Base-by-base conservation (phyloP, 2,113 vertebrate genomes). In the western clawed frog (Xenopus tropicalis) region DNA sequence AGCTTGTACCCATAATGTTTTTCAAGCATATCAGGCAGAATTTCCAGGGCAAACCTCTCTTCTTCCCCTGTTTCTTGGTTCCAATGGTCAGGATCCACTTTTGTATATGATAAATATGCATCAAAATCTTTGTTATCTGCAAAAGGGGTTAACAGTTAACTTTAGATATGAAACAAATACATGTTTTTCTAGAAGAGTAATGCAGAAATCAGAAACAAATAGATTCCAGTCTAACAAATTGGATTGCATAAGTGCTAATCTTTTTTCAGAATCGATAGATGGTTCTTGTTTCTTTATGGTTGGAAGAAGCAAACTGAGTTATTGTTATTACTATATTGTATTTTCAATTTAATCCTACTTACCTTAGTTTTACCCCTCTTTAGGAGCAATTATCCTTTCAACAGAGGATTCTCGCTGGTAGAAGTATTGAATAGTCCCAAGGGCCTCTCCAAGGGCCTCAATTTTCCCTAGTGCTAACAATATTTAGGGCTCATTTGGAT, bases 61-160 rank as follows among this genome's bases (percentile, higher is more conserved):
- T 99, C 97, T 82, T 98, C 96, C 63, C 93, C 91, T 70, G 95
- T 96, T 88, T 99, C 97, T 84, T 98, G 95, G 85, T 94, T 97
- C 97, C 97, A 99, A 80, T 98, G 96, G 81, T 98, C 97, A 72
- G 96, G 94, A 83, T 99, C 97, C 87, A 98, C 96, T 93, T 98
- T 98, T 88, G 96, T 98, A 87, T 98, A 99, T 73, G 97, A 98
- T 25, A 99, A 87, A 80, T 98, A 99, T 0, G 97, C 97, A 82
- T 99, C 97, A 1, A 98, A 99, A 85, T 99, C 97, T 89, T 99
- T 98, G 83, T 98, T 98, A 79, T 98, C 96, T 98, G 83, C 77
- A 73, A 77, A 80, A 58, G 12, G n/a, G 17, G 77, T 76, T 78
- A 11, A 43, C 56, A 22, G 72, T 67, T 78, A 74, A 69, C 78